Base-by-base conservation (phyloP, 2,888 invertebrate genomes). In the Graphium colonna region DNA sequence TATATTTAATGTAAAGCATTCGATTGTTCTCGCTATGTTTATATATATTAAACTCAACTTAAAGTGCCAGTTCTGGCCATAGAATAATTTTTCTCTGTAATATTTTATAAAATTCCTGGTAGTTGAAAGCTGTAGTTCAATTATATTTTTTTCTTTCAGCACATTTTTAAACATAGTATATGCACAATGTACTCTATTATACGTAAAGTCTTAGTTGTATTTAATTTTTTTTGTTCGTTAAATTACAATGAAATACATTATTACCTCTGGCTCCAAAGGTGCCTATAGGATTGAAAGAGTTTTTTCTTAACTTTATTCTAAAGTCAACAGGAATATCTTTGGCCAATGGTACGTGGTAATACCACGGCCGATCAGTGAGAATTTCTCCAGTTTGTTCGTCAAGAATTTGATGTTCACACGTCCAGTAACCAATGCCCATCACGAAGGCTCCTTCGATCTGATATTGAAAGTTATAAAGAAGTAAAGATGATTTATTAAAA, bases 321-420 rank as follows among this genome's bases (percentile, higher is more conserved):
- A 95, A 93, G 73, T 95, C 94, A 17, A 92, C 88, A 0, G 95
- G 95, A 95, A 95, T n/a, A n/a, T n/a, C n/a, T n/a, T n/a, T n/a
- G n/a, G n/a, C n/a, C n/a, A n/a, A n/a, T n/a, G n/a, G n/a, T 0
- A 93, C 92, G 65, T 93, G 92, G 69, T 95, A 95, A 59, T 91
- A 92, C 96, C 96, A 96, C 1, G 96, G 94, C 39, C 95, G 91
- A 63, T 94, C 91, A 0, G 95, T 95, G 2, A 94, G 78, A 1
- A 95, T 71, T 65, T 92, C 90, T 0, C 95, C 96, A 0, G 92
- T 92, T 9, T 88, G 71, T 0, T 87, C 79, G 58, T 94, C 91
- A 56, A 91, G 93, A 0, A 93, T 83, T 38, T 95, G 69, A 56
- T 94, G 90, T 69, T 96, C 96, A 1, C 86, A 90, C 0, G 94